Evolutionary conservation across 2,888 invertebrate species (phyloP), one percentile per base, ranked within the genome.

Genomic region (Plebejus anna): DNA sequence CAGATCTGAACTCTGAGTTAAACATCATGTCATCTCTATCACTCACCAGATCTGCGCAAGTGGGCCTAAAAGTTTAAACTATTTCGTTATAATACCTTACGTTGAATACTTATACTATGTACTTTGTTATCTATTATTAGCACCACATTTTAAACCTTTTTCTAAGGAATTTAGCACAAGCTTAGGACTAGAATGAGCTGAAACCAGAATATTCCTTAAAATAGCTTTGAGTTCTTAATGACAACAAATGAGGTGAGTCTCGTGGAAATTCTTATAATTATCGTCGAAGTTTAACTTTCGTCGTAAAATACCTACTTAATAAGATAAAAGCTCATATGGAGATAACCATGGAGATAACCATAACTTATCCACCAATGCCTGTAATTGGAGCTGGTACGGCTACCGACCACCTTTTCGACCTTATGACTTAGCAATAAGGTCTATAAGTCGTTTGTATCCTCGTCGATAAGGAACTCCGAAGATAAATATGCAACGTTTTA

Each of bases 381-480:
- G 82, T 86, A 86, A 88, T 87, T 85, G 83, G 82, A 84, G 81
- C 82, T 80, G 83, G 47, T 82, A 81, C 59, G 59, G 59, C 79
- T 51, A 38, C 47, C 76, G 76, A 16, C 77, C 47, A 66, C 77
- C 76, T 76, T 78, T 79, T 55, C 55, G 72, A 71, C 75, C 77
- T 59, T 59, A 59, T 22, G 6, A 4, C 22, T 59, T 59, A 22
- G 22, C 3, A 59, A 59, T 59, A 59, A 22, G 22, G 59, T 22
- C 0, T 5, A 66, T 28, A 28, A 66, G 61, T 66, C 22, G 3
- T 47, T 1, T 47, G 9, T 47, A 47, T 47, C 42, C 42, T 42
- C 47, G 2, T 47, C 72, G 72, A 51, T 72, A 72, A 72, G 72
- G 28, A 71, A 55, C 72, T 72, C 47, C 51, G 47, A 70, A 77